Evolutionary conservation across 1,140 invertebrate genomes (phyloP).

Genomic region (Pollicipes pollicipes): DNA sequence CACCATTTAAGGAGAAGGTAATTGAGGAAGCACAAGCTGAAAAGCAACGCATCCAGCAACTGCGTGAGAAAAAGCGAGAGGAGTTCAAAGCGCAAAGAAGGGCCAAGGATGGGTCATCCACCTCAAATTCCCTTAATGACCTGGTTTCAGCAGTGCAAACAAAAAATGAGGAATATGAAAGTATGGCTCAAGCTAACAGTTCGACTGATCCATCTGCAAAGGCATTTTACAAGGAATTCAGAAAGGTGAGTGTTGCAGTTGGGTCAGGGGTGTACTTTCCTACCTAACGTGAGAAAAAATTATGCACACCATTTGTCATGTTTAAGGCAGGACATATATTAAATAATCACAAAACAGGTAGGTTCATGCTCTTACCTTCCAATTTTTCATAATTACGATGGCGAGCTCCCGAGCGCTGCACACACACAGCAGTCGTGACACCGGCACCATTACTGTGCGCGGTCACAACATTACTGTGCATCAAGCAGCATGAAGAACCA

Average conservation of each 20-base stretch:
- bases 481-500: no score
- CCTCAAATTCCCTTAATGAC: constrained; percentile 5
- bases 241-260: constrained; percentile 32
- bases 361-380: no score
- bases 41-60: constrained; percentile 31
- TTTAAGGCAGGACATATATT: no score
- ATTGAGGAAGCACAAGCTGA: constrained; percentile 57
- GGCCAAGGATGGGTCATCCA: constrained; percentile 15
- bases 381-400: no score
- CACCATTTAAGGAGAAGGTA: constrained; percentile 83
- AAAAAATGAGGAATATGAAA: constrained; percentile 38
- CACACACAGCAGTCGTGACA: no score
- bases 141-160: constrained; percentile 27
- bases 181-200: constrained; percentile 16
- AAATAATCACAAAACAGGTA: no score
- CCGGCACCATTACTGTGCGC: no score
- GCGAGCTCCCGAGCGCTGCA: no score
- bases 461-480: no score
- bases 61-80: constrained; percentile 6
- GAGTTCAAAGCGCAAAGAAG: constrained; percentile 7
- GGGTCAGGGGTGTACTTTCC: no score
- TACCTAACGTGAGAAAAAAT: no score
- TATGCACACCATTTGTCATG: no score
- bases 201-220: constrained; percentile 22
- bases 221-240: constrained; percentile 37